These are phyloP conservation scores for Drosophila sordidula DNA, from an alignment of 2,888 invertebrate species.

Conservation along the genomic window DNA sequence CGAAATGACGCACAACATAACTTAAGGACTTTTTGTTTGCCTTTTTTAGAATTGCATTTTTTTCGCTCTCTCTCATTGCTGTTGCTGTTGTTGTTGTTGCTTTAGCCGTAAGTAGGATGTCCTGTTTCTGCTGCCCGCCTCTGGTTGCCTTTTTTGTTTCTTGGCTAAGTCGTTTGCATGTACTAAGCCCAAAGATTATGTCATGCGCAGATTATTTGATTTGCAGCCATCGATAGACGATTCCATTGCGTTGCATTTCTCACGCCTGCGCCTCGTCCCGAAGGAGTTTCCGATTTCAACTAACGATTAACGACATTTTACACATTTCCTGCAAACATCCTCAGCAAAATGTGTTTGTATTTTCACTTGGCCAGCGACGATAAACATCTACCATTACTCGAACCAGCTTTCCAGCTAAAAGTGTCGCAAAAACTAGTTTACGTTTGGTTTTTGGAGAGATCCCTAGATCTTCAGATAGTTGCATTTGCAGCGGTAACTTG, in stretches of 20 bases:
- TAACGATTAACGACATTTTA: constrained; percentile 57
- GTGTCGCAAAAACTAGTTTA: constrained; percentile 30
- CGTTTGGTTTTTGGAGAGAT: constrained; percentile 3
- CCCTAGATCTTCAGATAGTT: constrained; percentile 50
- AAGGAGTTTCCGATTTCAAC: constrained; percentile 69
- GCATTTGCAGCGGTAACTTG: constrained; percentile 61
- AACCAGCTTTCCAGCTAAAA: constrained; percentile 59
- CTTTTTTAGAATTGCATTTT: constrained; percentile 74
- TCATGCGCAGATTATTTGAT: constrained; percentile 69
- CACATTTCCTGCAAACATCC: constrained; percentile 66
- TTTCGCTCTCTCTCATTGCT: constrained; percentile 18
- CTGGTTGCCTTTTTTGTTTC: constrained; percentile 48
- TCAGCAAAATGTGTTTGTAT: constrained; percentile 61
- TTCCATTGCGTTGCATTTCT: constrained; percentile 73
- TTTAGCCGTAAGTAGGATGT: constrained; percentile 74
- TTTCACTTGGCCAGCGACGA: constrained; percentile 59
- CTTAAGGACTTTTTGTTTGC: constrained; percentile 84
- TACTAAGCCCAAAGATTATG: constrained; percentile 68
- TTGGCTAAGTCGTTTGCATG: constrained; percentile 70
- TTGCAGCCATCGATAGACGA: constrained; percentile 53
- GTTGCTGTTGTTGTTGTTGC: constrained; percentile 29
- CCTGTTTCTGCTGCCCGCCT: constrained; percentile 59
- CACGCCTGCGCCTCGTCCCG: constrained; percentile 59
- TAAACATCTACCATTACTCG: constrained; percentile 46
- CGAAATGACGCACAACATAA: constrained; percentile 81